Evolutionary conservation across 2,888 invertebrate species (phyloP), one percentile per base, ranked within the genome.

Genomic region (Taenaris catops): DNA sequence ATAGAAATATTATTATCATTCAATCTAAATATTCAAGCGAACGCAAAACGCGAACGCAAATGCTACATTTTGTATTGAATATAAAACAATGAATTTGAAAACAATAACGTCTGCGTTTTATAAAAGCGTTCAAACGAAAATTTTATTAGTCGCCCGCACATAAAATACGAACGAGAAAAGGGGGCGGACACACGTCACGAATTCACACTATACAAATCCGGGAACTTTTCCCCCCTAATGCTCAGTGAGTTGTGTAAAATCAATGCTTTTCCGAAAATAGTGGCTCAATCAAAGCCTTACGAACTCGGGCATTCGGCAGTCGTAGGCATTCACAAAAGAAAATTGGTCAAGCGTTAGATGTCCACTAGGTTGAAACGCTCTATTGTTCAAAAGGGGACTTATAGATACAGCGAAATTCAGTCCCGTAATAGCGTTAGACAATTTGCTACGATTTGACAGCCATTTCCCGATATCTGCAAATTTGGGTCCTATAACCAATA

Each of bases 291-390:
- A 76, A 63, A 60, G 56, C 52, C 58, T 62, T 59, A 67, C 65
- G 59, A 63, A 57, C 62, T 61, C 69, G 70, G 75, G 71, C 74
- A 76, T 79, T 81, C 74, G 58, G 61, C 64, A 71, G 73, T 76
- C 76, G 75, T 71, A 74, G 68, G 66, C 67, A 70, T 73, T 61
- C 66, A 84, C 79, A 81, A 81, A 81, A 79, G 83, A 72, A 76
- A 84, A 79, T 78, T 83, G 83, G 80, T 83, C 76, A 81, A 80
- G 73, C 81, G 81, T 81, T 76, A 72, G 71, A 72, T 75, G 80
- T 73, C 79, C 79, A 79, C 68, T 72, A 76, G 64, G 66, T 62
- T 67, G 74, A 66, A 63, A 64, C 66, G 60, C 63, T 63, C 72
- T 57, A 81, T 83, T 84, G 83, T 84, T 73, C 74, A 72, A 63